A percentile compares a stretch with the other conserved stretches of the same genome.
Conservation (phyloP, 2,797 vertebrate species). For the Melopsittacus undulatus region DNA sequence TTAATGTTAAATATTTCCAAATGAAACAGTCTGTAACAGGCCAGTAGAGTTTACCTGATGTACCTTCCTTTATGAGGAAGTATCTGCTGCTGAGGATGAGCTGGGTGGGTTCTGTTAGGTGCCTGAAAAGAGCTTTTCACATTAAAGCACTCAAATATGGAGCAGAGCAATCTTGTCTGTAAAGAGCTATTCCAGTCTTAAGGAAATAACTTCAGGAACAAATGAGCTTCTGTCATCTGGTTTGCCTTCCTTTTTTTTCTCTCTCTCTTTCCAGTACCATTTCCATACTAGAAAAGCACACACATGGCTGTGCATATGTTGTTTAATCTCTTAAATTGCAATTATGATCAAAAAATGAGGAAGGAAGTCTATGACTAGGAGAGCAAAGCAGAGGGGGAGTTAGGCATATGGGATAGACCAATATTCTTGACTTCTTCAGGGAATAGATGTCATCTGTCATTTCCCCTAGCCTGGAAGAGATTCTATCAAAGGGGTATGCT, state of each 20-base stretch:
- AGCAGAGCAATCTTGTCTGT: background rate
- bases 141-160: background rate
- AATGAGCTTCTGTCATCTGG: slow-evolving; percentile 53
- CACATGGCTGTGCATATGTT: slow-evolving; percentile 65
- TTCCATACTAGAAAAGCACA: slow-evolving; percentile 33
- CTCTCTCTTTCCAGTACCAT: background rate
- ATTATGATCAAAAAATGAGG: slow-evolving; percentile 63
- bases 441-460: slow-evolving; percentile 52
- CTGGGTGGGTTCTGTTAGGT: background rate
- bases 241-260: background rate
- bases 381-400: background rate
- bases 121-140: background rate
- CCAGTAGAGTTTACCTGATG: background rate
- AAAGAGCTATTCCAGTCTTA: slow-evolving; percentile 13
- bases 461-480: background rate
- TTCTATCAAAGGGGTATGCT: slow-evolving; percentile 20
- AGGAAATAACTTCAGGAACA: slow-evolving; percentile 52
- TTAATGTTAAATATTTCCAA: background rate
- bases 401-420: background rate
- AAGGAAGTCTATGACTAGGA: slow-evolving; percentile 55
- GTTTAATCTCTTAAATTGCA: slow-evolving; percentile 66
- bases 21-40: background rate
- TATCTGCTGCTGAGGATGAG: background rate
- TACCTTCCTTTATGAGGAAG: background rate
- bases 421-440: slow-evolving; percentile 32